These are phyloP conservation scores for Phasia obesa DNA, from an alignment of 2,888 invertebrate species.

Conservation along the genomic window DNA sequence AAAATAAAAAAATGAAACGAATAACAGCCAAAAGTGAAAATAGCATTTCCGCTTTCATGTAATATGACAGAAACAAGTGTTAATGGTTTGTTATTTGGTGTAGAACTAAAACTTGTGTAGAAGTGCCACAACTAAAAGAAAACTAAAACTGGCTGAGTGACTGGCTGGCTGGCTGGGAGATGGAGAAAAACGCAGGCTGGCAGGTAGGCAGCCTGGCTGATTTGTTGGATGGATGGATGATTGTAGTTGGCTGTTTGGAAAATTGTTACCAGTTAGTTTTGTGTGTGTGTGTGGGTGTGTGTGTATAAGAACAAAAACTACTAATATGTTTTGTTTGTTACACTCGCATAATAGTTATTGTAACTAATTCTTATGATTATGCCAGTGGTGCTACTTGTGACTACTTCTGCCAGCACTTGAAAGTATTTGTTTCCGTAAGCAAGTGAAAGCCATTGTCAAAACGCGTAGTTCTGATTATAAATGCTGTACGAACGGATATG, in stretches of 20 bases:
- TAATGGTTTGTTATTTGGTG: constrained; percentile 72
- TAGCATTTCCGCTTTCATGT: constrained; percentile 70
- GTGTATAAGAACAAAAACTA: not conserved
- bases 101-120: constrained; percentile 49
- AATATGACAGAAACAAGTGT: constrained; percentile 74
- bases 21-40: constrained; percentile 35
- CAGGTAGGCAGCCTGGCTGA: constrained; percentile 2
- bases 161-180: constrained; percentile 20
- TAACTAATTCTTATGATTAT: constrained; percentile 46
- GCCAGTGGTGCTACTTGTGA: constrained; percentile 33
- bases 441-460: constrained; percentile 46
- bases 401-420: constrained; percentile 17
- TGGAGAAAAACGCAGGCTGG: not conserved
- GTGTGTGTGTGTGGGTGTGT: not conserved
- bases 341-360: constrained; percentile 51
- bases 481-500: constrained; percentile 34
- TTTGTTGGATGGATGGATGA: constrained; percentile 29
- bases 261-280: constrained; percentile 36
- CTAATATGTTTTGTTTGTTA: constrained; percentile 43
- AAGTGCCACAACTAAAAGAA: constrained; percentile 53
- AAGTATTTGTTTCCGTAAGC: constrained; percentile 30
- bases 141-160: constrained; percentile 49
- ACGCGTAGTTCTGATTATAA: constrained; percentile 41
- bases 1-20: not conserved
- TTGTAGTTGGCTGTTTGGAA: constrained; percentile 39